A percentile compares a stretch with the other conserved stretches of the same genome.
Conservation (phyloP, 2,888 invertebrate genomes). For the Heliothis peltigera region DNA sequence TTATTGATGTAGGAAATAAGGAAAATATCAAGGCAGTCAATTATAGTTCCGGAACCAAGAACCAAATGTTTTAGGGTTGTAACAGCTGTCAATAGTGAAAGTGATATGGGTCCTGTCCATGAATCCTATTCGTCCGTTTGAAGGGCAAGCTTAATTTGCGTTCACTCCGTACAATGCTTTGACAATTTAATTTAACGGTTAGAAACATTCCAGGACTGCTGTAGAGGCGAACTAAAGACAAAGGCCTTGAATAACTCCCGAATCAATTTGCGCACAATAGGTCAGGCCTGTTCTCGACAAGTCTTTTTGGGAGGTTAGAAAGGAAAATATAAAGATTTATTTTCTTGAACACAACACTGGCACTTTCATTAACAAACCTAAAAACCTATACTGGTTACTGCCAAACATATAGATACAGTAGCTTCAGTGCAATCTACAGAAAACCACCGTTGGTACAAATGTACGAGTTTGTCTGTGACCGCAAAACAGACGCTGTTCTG, state of each 20-base stretch:
- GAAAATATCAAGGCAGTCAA: conserved; percentile 25
- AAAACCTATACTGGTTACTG: not conserved
- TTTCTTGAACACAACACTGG: too few relatives aligned
- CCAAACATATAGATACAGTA: conserved; percentile 5
- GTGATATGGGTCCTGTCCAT: conserved; percentile 38
- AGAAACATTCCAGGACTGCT: conserved; percentile 27
- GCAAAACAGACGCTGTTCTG: conserved; percentile 47
- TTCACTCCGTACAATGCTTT: conserved; percentile 33
- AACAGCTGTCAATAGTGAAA: conserved; percentile 29
- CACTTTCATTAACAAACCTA: conserved; percentile 2
- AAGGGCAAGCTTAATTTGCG: conserved; percentile 38
- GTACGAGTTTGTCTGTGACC: conserved; percentile 32
- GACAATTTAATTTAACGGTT: conserved; percentile 27
- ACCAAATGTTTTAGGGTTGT: conserved; percentile 1
- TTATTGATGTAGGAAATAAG: conserved; percentile 10
- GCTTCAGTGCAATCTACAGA: conserved; percentile 15
- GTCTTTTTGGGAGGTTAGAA: not conserved
- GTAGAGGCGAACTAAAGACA: conserved; percentile 17
- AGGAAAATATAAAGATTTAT: not conserved
- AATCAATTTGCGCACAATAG: conserved; percentile 42
- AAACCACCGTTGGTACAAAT: conserved; percentile 39
- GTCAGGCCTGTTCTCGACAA: conserved; percentile 5
- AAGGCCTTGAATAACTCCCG: conserved; percentile 43
- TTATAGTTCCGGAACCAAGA: conserved; percentile 22
- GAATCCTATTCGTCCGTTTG: conserved; percentile 21